Evolutionary conservation across 2,797 vertebrate genomes (phyloP).

Genomic region (Acomys russatus): DNA sequence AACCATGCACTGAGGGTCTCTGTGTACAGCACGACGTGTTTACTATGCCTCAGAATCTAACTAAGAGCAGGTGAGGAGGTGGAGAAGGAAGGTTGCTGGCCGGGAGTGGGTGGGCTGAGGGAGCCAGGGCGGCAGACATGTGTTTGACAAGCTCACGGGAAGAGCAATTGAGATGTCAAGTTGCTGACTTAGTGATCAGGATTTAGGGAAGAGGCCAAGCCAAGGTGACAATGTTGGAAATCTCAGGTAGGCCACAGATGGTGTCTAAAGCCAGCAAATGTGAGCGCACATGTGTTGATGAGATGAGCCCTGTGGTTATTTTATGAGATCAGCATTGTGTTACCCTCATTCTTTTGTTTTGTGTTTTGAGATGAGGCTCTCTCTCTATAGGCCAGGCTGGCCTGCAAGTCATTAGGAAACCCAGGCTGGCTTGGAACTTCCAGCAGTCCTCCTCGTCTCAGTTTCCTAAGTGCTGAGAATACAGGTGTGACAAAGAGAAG

Average conservation of each 20-base stretch:
- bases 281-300: background rate
- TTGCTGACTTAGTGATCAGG: background rate
- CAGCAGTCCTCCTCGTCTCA: background rate
- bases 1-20: background rate
- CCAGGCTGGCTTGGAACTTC: background rate
- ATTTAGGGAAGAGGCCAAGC: background rate
- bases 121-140: background rate
- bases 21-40: background rate
- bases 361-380: background rate
- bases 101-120: background rate
- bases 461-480: background rate
- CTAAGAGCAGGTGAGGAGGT: background rate
- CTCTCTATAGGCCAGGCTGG: background rate
- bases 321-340: background rate
- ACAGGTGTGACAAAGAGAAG: background rate
- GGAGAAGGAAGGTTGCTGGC: background rate
- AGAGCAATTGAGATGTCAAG: background rate
- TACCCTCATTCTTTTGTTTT: background rate
- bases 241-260: background rate
- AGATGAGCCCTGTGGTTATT: background rate
- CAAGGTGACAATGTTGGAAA: background rate
- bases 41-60: background rate
- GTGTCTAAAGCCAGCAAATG: background rate
- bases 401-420: background rate
- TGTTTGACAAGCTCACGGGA: background rate